Percentiles rank a stretch among this genome's conserved stretches.
Evolutionary conservation across 2,113 vertebrate genomes (phyloP).

Genomic region (Tangachromis dhanisi): DNA sequence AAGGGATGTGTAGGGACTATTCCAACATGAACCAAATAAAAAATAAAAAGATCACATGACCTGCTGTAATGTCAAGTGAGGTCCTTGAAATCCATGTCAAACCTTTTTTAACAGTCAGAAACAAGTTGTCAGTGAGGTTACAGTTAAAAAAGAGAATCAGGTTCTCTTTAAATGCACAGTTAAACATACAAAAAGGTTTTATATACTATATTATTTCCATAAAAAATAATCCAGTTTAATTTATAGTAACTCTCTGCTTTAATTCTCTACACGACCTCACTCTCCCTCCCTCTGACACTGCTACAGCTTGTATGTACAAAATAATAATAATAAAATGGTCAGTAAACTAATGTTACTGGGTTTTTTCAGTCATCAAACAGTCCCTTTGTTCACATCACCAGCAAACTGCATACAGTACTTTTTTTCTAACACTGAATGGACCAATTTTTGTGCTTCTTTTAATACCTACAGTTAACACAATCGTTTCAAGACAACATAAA

Average conservation of each 20-base stretch:
- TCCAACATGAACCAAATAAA: constrained; percentile 8
- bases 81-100: background rate
- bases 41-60: background rate
- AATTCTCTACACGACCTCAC: constrained; percentile 3
- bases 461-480: constrained; percentile 29
- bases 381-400: constrained; percentile 56
- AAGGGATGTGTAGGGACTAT: background rate
- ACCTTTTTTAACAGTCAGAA: constrained; percentile 1
- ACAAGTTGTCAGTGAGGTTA: constrained; percentile 37
- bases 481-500: constrained; percentile 6
- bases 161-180: constrained; percentile 43
- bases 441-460: constrained; percentile 35
- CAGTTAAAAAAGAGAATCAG: background rate
- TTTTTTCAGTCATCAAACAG: constrained; percentile 33
- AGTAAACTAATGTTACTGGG: constrained; percentile 42
- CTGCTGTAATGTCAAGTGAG: background rate
- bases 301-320: constrained; percentile 56
- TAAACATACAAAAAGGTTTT: constrained; percentile 52
- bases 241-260: constrained; percentile 53
- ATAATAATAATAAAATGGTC: constrained; percentile 34
- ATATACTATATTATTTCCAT: constrained; percentile 61
- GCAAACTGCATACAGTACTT: constrained; percentile 54
- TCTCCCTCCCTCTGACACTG: constrained; percentile 1
- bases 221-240: constrained; percentile 65
- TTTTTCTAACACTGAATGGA: constrained; percentile 53